phyloP scores from a whole-genome alignment of 2,888 invertebrate species.

The Pelosia muscerda region DNA sequence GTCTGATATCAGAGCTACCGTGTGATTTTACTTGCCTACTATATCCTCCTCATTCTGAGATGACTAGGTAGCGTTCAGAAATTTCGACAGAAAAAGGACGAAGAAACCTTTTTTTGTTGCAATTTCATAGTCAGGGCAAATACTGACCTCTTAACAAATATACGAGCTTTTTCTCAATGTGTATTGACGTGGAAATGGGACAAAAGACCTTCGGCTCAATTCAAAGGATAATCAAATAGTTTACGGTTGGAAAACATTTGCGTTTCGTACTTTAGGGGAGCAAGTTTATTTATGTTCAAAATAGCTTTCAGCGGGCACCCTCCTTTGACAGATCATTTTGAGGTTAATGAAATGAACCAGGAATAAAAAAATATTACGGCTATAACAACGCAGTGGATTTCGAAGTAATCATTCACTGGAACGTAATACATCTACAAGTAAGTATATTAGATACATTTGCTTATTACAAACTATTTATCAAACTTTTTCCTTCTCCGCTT shows the following conservation, averaged over 20 bases:
- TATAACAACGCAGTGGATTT: neutral
- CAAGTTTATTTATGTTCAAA: slow-evolving; percentile 64
- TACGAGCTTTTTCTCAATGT: slow-evolving; percentile 57
- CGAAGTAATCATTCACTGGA: neutral
- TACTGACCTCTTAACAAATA: slow-evolving; percentile 60
- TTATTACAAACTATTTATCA: too few relatives aligned
- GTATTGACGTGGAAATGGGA: slow-evolving; percentile 69
- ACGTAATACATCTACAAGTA: neutral
- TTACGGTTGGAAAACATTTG: slow-evolving; percentile 67
- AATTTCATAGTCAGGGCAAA: slow-evolving; percentile 53
- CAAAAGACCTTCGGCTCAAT: slow-evolving; percentile 67
- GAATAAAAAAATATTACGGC: slow-evolving; percentile 30
- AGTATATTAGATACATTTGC: neutral
- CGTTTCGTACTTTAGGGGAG: slow-evolving; percentile 59
- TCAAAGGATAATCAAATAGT: slow-evolving; percentile 77
- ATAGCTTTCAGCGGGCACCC: slow-evolving; percentile 54
- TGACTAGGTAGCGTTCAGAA: neutral
- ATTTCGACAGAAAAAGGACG: slow-evolving; percentile 14
- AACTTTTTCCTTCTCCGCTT: too few relatives aligned
- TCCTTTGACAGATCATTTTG: slow-evolving; percentile 65
- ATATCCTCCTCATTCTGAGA: neutral
- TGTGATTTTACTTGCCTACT: too few relatives aligned
- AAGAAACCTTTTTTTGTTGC: slow-evolving; percentile 16
- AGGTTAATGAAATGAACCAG: slow-evolving; percentile 58
- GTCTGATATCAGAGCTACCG: too few relatives aligned